Evolutionary conservation across 1,140 invertebrate genomes (phyloP).

Genomic region (Brachionus paranguensis): DNA sequence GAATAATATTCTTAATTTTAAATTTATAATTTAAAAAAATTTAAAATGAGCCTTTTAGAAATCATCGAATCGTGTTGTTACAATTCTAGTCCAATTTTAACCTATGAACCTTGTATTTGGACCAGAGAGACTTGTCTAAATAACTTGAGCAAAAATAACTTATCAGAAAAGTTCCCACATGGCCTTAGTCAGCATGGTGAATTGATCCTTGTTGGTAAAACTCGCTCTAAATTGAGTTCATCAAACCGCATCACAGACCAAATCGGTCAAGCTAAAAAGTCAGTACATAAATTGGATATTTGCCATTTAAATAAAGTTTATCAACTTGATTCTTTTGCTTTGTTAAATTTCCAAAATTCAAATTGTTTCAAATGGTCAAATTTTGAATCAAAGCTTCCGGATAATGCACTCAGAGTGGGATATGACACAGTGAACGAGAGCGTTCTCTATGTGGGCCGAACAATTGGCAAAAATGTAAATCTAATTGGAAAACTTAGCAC

Average conservation of each 20-base stretch:
- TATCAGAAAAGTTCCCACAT: background rate
- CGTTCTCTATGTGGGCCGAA: background rate
- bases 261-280: constrained; percentile 20
- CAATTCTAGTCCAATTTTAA: background rate
- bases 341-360: background rate
- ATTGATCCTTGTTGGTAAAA: background rate
- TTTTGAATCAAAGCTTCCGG: background rate
- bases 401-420: background rate
- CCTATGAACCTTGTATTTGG: background rate
- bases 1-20: background rate
- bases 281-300: background rate
- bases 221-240: background rate
- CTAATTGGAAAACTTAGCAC: background rate
- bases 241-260: constrained; percentile 9
- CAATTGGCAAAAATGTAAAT: background rate
- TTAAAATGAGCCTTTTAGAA: background rate
- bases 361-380: background rate
- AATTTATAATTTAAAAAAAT: background rate
- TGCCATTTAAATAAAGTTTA: constrained; percentile 9
- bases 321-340: constrained; percentile 4
- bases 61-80: background rate
- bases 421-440: background rate
- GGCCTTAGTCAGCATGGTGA: background rate
- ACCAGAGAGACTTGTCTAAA: background rate
- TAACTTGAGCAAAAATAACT: background rate